Conservation (phyloP, 2,113 vertebrate genomes). For the Ursus arctos region DNA sequence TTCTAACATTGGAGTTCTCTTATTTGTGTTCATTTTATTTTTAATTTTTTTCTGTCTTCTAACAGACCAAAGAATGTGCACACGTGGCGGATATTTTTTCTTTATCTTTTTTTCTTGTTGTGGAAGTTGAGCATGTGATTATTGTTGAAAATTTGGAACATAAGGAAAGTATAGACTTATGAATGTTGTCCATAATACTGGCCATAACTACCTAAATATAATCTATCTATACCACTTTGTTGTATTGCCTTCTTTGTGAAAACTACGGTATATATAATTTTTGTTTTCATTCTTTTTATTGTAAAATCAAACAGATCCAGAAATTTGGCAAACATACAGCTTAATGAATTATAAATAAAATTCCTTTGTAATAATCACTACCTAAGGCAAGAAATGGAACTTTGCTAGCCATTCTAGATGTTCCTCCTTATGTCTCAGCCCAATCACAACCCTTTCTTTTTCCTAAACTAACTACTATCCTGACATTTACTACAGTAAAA, state of each 20-base stretch:
- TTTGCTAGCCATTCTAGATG: neutral
- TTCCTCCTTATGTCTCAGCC: neutral
- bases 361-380: neutral
- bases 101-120: neutral
- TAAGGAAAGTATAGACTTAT: neutral
- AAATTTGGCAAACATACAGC: neutral
- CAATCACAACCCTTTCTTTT: neutral
- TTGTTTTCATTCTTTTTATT: neutral
- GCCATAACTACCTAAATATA: neutral
- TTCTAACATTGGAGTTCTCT: neutral
- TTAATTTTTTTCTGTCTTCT: neutral
- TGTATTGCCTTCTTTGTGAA: neutral
- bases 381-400: neutral
- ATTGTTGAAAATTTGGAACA: slow-evolving; percentile 14
- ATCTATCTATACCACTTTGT: neutral
- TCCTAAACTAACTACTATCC: neutral
- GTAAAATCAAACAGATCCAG: neutral
- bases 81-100: neutral
- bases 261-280: neutral
- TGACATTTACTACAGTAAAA: neutral
- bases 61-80: neutral
- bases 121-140: neutral
- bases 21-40: neutral
- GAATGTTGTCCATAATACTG: neutral
- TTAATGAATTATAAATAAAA: neutral